Evolutionary conservation across 1,140 invertebrate species (phyloP), one percentile per base, ranked within the genome.

Genomic region (Ceratina japonica): DNA sequence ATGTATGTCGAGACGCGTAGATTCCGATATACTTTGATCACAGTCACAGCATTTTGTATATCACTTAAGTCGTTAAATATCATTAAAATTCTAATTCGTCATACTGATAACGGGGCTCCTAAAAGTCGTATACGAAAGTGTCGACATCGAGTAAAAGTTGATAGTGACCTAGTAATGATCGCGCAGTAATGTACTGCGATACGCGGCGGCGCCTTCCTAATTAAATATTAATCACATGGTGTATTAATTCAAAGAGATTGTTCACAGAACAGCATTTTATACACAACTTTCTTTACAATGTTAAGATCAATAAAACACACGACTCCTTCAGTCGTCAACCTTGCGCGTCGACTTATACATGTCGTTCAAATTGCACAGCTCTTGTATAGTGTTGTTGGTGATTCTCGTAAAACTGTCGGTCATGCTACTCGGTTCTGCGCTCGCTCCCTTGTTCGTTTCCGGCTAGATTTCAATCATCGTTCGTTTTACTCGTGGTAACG

Each of bases 391-490:
- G 8, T 80, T 90, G 62, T 89, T 92, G 0, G 92, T 91, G 22
- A 94, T 77, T 70, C 91, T 89, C 10, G 92, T 93, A 65, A 94
- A 92, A 88, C 93, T 94, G 61, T 94, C 93, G 3, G 91, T 92
- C 92, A 44, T 44, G 54, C 70, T 74, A 24, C 7, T 65, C 10
- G 24, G 0, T 61, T 24, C 80, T 51, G 54, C n/a, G 2, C 61
- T 73, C 20, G 7, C 7, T 13, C 27, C 54, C 27, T 51, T 72
- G 20, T 10, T 78, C 12, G 24, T n/a, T 20, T 63, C 79, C 1
- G 75, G 27, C 83, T 85, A 75, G 24, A 84, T 65, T 44, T 62
- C 16, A 54, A 44, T 18, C 68, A 75, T 12, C 16, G 31, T 71
- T 73, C 2, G 59, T 10, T 58, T 15, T 4, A 54, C 20, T 12